Evolutionary conservation across 92 coral and sea anemone species (phyloP).

Genomic region (Epizoanthus ramosus): DNA sequence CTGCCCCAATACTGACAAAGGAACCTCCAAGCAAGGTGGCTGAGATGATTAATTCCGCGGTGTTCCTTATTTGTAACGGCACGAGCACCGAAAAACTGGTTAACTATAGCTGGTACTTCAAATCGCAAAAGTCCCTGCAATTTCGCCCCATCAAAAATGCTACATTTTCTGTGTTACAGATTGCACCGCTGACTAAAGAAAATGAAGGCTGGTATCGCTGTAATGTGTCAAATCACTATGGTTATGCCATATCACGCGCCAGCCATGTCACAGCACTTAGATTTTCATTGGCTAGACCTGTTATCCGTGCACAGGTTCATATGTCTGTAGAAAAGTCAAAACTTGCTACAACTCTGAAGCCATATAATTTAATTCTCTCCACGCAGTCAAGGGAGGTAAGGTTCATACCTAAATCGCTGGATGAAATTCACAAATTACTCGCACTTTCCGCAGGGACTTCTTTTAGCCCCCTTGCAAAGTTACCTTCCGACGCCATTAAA

Average conservation of each 20-base stretch:
- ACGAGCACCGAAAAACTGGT: slow-evolving; percentile 50
- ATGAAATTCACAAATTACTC: background rate
- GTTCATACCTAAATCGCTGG: background rate
- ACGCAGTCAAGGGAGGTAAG: background rate
- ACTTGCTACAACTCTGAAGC: slow-evolving; percentile 1
- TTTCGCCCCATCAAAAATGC: slow-evolving; percentile 40
- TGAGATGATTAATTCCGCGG: slow-evolving; percentile 47
- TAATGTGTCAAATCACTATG: slow-evolving; percentile 67
- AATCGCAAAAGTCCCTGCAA: slow-evolving; percentile 22
- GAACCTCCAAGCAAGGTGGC: slow-evolving; percentile 67
- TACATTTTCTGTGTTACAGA: slow-evolving; percentile 54
- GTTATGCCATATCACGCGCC: slow-evolving; percentile 54
- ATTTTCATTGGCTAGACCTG: slow-evolving; percentile 60
- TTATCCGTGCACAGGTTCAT: slow-evolving; percentile 28
- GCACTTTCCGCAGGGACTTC: slow-evolving; percentile 24
- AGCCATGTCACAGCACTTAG: slow-evolving; percentile 59
- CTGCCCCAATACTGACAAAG: slow-evolving; percentile 59
- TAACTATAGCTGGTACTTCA: slow-evolving; percentile 76
- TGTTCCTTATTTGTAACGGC: slow-evolving; percentile 54
- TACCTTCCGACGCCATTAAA: slow-evolving; percentile 47
- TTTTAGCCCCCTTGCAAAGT: slow-evolving; percentile 40
- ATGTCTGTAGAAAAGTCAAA: slow-evolving; percentile 7
- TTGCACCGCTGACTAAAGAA: slow-evolving; percentile 22
- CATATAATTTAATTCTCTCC: background rate
- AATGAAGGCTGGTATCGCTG: slow-evolving; percentile 74